Conservation (phyloP, 2,888 invertebrate genomes). For the Epiblema foenella region DNA sequence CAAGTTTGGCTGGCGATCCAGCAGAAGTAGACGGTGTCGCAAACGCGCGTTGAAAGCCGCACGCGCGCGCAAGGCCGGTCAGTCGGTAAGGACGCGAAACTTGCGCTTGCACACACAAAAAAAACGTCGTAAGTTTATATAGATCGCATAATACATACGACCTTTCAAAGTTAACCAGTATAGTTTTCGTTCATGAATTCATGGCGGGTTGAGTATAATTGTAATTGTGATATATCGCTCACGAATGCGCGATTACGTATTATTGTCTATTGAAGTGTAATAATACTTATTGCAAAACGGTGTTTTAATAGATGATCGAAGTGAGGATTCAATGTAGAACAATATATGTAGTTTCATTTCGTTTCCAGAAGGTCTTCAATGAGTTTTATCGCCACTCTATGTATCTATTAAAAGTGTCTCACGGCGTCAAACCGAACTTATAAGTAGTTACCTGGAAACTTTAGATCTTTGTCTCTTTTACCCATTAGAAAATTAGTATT, state of each 20-base stretch:
- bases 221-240: conserved; percentile 24
- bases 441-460: too few relatives aligned
- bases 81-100: conserved; percentile 67
- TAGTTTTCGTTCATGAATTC: conserved; percentile 28
- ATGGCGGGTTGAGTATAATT: conserved; percentile 4
- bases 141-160: not conserved
- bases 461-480: too few relatives aligned
- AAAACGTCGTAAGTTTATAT: conserved; percentile 8
- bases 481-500: too few relatives aligned
- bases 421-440: too few relatives aligned
- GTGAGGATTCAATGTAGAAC: not conserved
- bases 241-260: conserved; percentile 12
- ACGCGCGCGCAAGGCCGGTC: conserved; percentile 67
- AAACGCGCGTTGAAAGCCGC: conserved; percentile 69
- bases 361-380: not conserved
- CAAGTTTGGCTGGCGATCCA: conserved; percentile 26
- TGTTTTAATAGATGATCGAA: not conserved
- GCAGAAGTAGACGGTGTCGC: conserved; percentile 28
- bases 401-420: too few relatives aligned
- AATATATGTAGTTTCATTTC: too few relatives aligned
- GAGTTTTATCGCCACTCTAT: too few relatives aligned
- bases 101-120: conserved; percentile 49
- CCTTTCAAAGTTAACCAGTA: not conserved
- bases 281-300: not conserved
- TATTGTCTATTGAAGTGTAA: not conserved